Conservation (phyloP, 2,888 invertebrate species). For the Linhomoeus sp. region DNA sequence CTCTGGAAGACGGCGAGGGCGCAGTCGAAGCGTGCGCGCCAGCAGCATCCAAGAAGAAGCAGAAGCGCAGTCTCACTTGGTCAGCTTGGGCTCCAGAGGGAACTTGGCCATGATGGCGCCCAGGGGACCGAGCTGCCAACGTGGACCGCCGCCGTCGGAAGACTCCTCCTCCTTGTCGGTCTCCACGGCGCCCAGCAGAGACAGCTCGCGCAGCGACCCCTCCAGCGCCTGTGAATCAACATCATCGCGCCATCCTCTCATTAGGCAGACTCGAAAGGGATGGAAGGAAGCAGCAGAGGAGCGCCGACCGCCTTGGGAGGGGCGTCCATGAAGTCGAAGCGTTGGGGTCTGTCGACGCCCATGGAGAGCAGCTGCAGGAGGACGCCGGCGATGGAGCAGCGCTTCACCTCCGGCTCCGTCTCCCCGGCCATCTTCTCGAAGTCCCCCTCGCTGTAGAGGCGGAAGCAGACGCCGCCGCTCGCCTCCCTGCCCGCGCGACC, state of each 20-base stretch:
- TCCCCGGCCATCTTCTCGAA: constrained; percentile 49
- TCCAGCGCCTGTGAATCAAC: not conserved
- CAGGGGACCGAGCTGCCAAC: not conserved
- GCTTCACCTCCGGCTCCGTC: constrained; percentile 65
- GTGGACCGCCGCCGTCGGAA: not conserved
- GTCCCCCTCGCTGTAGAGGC: constrained; percentile 58
- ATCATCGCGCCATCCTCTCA: too few relatives aligned
- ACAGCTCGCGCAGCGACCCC: not conserved
- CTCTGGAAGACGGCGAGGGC: not conserved
- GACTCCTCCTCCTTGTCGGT: too few relatives aligned
- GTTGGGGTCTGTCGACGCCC: constrained; percentile 43
- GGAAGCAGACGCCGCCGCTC: constrained; percentile 42
- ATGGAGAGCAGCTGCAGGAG: constrained; percentile 62
- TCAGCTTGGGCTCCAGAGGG: not conserved
- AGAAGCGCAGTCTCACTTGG: not conserved
- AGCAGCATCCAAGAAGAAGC: not conserved
- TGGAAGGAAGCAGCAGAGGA: too few relatives aligned
- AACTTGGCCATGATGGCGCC: not conserved
- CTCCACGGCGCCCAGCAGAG: not conserved
- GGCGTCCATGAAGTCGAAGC: not conserved
- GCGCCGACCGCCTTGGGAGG: not conserved
- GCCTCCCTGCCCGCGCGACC: constrained; percentile 35
- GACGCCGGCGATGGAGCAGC: constrained; percentile 31
- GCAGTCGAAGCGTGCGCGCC: not conserved
- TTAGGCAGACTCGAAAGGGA: too few relatives aligned